Conservation (phyloP, 2,888 invertebrate species). For the Dryocosmus kuriphilus region DNA sequence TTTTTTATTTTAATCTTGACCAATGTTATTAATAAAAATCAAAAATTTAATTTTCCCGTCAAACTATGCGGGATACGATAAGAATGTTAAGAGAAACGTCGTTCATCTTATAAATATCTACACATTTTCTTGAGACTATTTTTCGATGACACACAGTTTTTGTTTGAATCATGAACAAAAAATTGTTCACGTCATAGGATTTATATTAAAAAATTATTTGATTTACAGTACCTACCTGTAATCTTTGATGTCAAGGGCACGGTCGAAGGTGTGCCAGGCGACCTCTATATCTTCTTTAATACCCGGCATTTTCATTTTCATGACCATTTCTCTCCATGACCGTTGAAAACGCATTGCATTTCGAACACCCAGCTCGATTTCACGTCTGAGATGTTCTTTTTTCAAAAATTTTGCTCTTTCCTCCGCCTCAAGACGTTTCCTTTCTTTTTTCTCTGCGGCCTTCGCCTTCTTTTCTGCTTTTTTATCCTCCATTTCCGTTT, state of each 20-base stretch:
- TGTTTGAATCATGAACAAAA: background rate
- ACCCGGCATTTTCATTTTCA: constrained; percentile 73
- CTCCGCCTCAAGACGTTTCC: constrained; percentile 54
- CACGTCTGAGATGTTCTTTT: constrained; percentile 72
- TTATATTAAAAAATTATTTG: background rate
- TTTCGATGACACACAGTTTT: no score
- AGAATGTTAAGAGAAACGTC: no score
- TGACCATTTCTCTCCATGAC: constrained; percentile 76
- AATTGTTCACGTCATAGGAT: background rate
- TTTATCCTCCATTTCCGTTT: constrained; percentile 1
- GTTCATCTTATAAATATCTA: no score
- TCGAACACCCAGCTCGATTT: constrained; percentile 73
- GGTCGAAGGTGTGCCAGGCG: constrained; percentile 77
- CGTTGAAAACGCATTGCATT: constrained; percentile 71
- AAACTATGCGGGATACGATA: no score
- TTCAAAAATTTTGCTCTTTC: constrained; percentile 64
- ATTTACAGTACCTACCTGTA: constrained; percentile 70
- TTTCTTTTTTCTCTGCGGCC: constrained; percentile 33
- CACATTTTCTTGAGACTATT: no score
- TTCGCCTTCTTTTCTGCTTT: constrained; percentile 40
- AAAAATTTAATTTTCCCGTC: no score
- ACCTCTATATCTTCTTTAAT: constrained; percentile 75
- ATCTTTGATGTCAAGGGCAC: constrained; percentile 77
- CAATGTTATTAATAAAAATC: no score
- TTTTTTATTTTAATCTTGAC: no score